Base-by-base conservation (phyloP, 2,797 vertebrate species). In the Pseudopleuronectes americanus region DNA sequence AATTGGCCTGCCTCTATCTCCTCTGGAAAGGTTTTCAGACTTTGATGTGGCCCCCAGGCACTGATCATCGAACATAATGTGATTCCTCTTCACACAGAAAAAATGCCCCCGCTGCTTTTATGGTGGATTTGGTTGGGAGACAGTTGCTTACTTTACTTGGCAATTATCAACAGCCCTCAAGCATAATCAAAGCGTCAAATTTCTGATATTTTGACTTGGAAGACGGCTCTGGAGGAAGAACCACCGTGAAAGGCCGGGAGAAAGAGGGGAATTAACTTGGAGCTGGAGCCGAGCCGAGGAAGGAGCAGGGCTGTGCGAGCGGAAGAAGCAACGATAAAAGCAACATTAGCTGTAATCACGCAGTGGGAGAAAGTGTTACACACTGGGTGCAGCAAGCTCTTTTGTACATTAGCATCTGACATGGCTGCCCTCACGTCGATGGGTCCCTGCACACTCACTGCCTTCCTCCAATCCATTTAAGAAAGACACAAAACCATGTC, bases 21-120 rank as follows among this genome's bases (percentile, higher is more conserved):
- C 78, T 83, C 87, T 85, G 89, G 65, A 80, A 93, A 92, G 86
- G 93, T 90, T 91, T 91, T 90, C 68, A 88, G 83, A 92, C 82
- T 80, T 95, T 96, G 94, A 95, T 94, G 94, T 90, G 78, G 89
- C 92, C 95, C 89, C 90, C 87, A 92, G 94, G 93, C 92, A 90
- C 87, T 80, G 93, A 95, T 96, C 90, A 93, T 91, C 89, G 93
- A 90, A 93, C 87, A 91, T 94, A 95, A 96, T 92, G 88, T 53
- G 90, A 93, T 80, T 90, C 87, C 90, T 94, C 93, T 94, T 89
- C 90, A 93, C 93, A 91, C 83, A 89, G 63, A 16, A 24, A 22
- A 71, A 92, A 86, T 86, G 31, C 73, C 64, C 64, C 81, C 71
- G 52, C 38, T 38, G 56, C 52, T 24, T 77, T 88, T 77, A 58